Evolutionary conservation across 2,113 vertebrate species (phyloP), one percentile per base, ranked within the genome.

Genomic region (Lethenteron camtschaticum): DNA sequence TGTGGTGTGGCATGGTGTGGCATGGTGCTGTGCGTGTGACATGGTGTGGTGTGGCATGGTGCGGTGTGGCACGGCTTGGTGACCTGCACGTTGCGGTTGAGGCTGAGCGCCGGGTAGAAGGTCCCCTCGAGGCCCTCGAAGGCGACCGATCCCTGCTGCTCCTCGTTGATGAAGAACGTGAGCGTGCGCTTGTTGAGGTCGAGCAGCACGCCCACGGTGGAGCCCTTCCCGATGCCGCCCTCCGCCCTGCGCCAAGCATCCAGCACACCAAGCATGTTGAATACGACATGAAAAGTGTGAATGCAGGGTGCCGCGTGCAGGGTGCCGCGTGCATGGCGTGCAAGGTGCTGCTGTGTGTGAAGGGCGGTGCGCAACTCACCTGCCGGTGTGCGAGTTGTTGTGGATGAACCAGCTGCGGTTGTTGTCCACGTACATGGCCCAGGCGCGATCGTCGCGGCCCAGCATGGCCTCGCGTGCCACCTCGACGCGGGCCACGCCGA

Each of bases 401-500:
- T 99, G 94, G 91, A 99, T 96, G 81, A 96, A 96, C 94, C 94
- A 99, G 78, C 90, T 95, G 77, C 94, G 90, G 78, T 96, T 95
- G 84, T 91, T 99, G 82, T 99, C 94, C 78, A 99, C 92, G 0
- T 99, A 99, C 94, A 99, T 99, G 76, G 94, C 94, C 94, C 94
- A 99, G 0, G 90, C 92, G 74, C 89, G 96, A 78, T 96, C 90
- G 0, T 99, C 94, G 74, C 96, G 96, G 68, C 94, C 94, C 68
- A 96, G 78, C 94, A 99, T 99, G 83, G 88, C 87, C 78, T 99
- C 94, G 72, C 90, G 95, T 76, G 83, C 80, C 1, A 89, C 87
- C 1, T 90, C 90, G 74, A 91, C 89, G 76, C 94, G 80, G 16
- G 94, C 94, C 70, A 99, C 82, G 3, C 92, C 94, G 0, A 99